Conservation (phyloP, 2,797 vertebrate species). For the Amazona finschi region DNA sequence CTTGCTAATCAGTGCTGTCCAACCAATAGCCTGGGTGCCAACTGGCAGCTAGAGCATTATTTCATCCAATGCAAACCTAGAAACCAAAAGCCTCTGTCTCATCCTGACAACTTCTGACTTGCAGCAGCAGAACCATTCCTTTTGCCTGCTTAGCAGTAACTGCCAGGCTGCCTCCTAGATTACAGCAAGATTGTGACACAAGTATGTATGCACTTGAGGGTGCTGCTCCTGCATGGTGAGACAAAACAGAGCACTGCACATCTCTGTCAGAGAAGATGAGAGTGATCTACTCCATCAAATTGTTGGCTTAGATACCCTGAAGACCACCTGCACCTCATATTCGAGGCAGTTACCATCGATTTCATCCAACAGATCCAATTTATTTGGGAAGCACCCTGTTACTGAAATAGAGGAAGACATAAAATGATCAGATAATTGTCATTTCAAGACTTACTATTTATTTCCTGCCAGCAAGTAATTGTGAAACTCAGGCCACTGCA, state of each 20-base stretch:
- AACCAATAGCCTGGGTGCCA: not conserved
- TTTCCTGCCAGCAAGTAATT: not conserved
- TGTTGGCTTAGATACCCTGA: not conserved
- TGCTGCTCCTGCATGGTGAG: rapidly evolving
- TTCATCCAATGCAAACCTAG: not conserved
- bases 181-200: not conserved
- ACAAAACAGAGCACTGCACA: rapidly evolving
- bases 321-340: not conserved
- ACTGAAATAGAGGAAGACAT: not conserved
- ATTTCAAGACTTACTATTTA: not conserved
- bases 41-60: not conserved
- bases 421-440: not conserved
- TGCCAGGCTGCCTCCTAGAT: not conserved
- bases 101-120: not conserved
- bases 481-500: not conserved
- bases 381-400: not conserved
- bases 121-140: not conserved
- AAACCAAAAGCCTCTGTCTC: not conserved
- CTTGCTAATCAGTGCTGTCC: not conserved
- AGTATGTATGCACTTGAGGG: rapidly evolving
- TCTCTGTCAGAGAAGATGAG: not conserved
- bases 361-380: not conserved
- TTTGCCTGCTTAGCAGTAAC: not conserved
- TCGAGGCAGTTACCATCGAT: not conserved
- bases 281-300: rapidly evolving